Evolutionary conservation across 2,888 invertebrate species (phyloP).

Genomic region (Geotrupes spiniger): DNA sequence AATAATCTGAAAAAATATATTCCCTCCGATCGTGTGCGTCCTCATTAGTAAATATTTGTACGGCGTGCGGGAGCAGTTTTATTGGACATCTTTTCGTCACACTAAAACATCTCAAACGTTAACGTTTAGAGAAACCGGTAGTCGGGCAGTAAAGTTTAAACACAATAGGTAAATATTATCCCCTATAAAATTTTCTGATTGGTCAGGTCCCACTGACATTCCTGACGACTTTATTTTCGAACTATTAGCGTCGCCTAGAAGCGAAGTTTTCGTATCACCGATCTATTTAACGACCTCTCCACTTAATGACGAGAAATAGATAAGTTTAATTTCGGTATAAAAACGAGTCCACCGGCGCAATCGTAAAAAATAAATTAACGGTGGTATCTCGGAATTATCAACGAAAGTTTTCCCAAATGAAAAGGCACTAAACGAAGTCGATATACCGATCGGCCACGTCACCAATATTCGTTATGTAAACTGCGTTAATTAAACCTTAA

Average conservation of each 20-base stretch:
- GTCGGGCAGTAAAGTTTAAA: conserved; percentile 24
- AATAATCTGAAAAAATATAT: no score
- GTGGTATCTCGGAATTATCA: background rate
- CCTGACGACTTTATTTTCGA: conserved; percentile 5
- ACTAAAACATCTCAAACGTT: background rate
- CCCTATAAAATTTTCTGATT: conserved; percentile 14
- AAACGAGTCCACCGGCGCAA: background rate
- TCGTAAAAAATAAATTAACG: conserved; percentile 4
- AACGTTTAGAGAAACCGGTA: conserved; percentile 17
- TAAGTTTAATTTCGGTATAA: background rate
- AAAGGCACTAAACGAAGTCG: no score
- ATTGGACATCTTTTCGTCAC: no score
- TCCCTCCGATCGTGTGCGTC: no score
- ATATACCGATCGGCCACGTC: no score
- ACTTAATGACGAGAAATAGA: conserved; percentile 2
- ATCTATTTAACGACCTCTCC: background rate
- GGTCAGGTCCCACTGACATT: conserved; percentile 7
- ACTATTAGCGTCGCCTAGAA: conserved; percentile 4
- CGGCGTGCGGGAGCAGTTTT: no score
- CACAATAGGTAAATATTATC: conserved; percentile 24
- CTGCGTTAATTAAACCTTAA: no score
- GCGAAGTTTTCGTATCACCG: conserved; percentile 8
- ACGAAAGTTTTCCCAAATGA: background rate
- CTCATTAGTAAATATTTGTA: no score
- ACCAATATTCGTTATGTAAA: no score